Evolutionary conservation across 2,113 vertebrate genomes (phyloP), one percentile per base, ranked within the genome.

Genomic region (Bubo blakistoni): DNA sequence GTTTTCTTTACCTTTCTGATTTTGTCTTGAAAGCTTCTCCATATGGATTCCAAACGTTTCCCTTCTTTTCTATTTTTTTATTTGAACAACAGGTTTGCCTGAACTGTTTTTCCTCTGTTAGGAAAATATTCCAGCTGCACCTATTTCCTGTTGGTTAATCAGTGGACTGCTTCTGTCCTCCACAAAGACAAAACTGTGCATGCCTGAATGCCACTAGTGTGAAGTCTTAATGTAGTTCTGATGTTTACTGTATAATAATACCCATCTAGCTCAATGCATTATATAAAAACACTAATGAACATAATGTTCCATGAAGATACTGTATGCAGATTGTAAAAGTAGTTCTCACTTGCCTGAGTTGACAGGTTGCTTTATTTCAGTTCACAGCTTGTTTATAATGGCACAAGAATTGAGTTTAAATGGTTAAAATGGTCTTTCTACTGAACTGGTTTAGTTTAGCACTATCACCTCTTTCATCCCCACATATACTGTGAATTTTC

Each of bases 321-420:
- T 24, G 1, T 63, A 30, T 67, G n/a, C 18, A 47, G 62, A 29
- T 74, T 0, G 0, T 76, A 52, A 73, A 76, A 83, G 36, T 69
- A 76, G n/a, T 61, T 94, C 49, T 86, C 8, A 15, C 29, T 86
- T 92, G 19, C 44, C 22, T 72, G 18, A 69, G 34, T 13, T 88
- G 44, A 36, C 58, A 72, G 20, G 8, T 67, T 22, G 44, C 55
- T 96, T 74, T 59, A 51, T 69, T 88, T 95, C 61, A 72, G 15
- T 74, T 94, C 58, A 44, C 36, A 38, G 4, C 67, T 90, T 27
- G 16, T 69, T 52, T 66, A 32, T 29, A 93, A 51, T 47, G n/a
- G 44, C 38, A 69, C 32, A 55, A 69, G 11, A 88, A 82, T 86
- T 81, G 55, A 16, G 4, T 80, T 84, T 63, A 59, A 63, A 51